A percentile compares a stretch with the other conserved stretches of the same genome.
phyloP scores from a whole-genome alignment of 2,888 invertebrate genomes.

The Tillus elongatus region DNA sequence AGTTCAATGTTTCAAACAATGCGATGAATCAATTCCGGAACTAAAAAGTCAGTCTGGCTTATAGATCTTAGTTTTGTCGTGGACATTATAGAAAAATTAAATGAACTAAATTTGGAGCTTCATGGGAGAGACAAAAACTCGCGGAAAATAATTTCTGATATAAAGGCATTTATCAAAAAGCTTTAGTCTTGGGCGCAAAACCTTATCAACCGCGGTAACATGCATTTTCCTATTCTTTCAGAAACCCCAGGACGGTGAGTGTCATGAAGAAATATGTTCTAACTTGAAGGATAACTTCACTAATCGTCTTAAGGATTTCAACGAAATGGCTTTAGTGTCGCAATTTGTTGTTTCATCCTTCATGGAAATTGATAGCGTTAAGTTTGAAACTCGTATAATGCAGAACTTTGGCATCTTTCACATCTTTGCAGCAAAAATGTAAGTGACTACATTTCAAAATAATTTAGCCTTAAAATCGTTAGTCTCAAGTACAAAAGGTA shows the following conservation, averaged over 20 bases:
- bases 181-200: too few species aligned
- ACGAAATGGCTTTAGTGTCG: too few species aligned
- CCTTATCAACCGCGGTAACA: conserved; percentile 15
- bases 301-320: conserved; percentile 17
- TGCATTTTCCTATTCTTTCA: conserved; percentile 17
- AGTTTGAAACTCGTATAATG: conserved; percentile 18
- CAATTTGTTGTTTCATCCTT: too few species aligned
- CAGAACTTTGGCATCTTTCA: conserved; percentile 17
- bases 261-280: conserved; percentile 15
- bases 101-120: conserved; percentile 16
- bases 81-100: too few species aligned
- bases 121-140: conserved; percentile 14
- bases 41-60: too few species aligned
- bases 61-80: too few species aligned
- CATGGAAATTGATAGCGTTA: conserved; percentile 18
- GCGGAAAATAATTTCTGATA: too few species aligned
- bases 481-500: too few species aligned
- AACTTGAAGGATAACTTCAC: conserved; percentile 15
- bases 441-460: conserved; percentile 17
- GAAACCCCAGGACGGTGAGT: conserved; percentile 15
- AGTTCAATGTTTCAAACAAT: too few species aligned
- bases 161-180: too few species aligned
- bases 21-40: too few species aligned
- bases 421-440: conserved; percentile 18
- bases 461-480: too few species aligned